These are phyloP conservation scores for Camponotus fellah DNA, from an alignment of 2,888 invertebrate genomes.

Conservation along the genomic window DNA sequence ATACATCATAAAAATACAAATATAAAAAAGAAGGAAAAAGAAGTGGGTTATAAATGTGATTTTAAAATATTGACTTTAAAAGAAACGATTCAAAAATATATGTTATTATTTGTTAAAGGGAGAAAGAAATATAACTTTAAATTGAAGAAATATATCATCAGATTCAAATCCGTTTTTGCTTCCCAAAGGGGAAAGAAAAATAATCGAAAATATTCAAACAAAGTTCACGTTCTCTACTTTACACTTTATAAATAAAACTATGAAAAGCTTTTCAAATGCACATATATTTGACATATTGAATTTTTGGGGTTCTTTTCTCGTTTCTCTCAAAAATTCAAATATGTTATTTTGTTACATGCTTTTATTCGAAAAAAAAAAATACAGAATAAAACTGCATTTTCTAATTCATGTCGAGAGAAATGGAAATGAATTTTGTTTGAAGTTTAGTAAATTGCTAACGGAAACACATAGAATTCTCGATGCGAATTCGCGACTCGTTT, in stretches of 20 bases:
- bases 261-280: background rate
- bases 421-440: background rate
- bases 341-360: background rate
- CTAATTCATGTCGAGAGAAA: slow-evolving; percentile 3
- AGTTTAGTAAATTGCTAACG: background rate
- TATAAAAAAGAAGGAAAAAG: background rate
- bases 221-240: background rate
- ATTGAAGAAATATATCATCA: background rate
- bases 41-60: background rate
- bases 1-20: no score
- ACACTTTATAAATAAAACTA: background rate
- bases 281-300: background rate
- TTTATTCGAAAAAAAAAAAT: slow-evolving; percentile 1
- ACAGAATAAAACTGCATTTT: background rate
- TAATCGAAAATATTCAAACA: background rate
- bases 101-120: background rate
- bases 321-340: background rate
- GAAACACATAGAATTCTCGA: background rate
- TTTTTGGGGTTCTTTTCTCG: background rate
- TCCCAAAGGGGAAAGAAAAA: background rate
- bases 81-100: background rate
- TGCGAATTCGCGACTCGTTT: slow-evolving; percentile 18
- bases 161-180: background rate
- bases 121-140: slow-evolving; percentile 4
- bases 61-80: background rate